Conservation (phyloP, 2,113 vertebrate species). For the Stictonetta naevosa region DNA sequence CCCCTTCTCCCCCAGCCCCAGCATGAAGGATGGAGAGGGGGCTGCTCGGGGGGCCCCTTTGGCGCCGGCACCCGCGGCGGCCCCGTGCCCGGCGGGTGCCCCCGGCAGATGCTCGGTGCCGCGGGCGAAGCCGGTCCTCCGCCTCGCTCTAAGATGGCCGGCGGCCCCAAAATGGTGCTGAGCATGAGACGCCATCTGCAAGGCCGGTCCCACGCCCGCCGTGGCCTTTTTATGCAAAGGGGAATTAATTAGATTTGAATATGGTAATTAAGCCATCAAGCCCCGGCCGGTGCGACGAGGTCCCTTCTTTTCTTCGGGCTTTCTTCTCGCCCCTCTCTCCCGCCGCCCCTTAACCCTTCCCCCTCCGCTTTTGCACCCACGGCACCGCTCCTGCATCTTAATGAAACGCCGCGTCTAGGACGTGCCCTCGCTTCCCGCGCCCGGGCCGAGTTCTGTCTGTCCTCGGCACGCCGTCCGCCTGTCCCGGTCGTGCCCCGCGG, state of each 20-base stretch:
- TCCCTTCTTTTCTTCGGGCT: conserved; percentile 15
- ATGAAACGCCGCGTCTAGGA: neutral
- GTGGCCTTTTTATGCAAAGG: conserved; percentile 83
- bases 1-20: neutral
- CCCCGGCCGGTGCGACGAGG: neutral
- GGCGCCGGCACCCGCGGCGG: neutral
- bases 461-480: neutral
- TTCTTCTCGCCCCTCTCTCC: conserved; percentile 34
- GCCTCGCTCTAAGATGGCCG: conserved; percentile 45
- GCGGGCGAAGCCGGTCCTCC: neutral
- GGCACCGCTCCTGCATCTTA: neutral
- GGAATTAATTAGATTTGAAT: conserved; percentile 87
- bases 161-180: conserved; percentile 81
- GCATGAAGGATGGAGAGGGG: accelerated
- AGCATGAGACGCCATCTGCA: conserved; percentile 79
- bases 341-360: conserved; percentile 25
- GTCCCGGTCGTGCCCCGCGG: neutral
- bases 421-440: accelerated
- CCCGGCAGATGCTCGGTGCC: neutral
- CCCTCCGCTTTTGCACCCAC: neutral
- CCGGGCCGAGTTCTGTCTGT: neutral
- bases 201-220: conserved; percentile 76
- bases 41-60: neutral
- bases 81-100: neutral
- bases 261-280: conserved; percentile 64